A percentile compares a stretch with the other conserved stretches of the same genome.
Evolutionary conservation across 2,113 vertebrate genomes (phyloP).

Genomic region (Emberiza fucata): DNA sequence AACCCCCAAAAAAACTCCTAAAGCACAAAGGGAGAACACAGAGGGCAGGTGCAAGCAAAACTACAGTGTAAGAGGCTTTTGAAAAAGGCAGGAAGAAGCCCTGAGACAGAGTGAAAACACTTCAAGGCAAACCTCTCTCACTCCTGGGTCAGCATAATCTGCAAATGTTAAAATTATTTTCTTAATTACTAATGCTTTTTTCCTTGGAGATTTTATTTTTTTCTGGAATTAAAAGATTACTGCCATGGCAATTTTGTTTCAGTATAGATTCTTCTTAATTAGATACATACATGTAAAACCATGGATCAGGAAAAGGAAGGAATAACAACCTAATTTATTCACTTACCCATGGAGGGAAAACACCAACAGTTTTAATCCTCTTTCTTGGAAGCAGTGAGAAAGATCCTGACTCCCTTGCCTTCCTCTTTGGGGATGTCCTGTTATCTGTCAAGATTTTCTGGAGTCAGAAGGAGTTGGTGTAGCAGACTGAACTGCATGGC

Average conservation of each 20-base stretch:
- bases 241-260: background rate
- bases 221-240: background rate
- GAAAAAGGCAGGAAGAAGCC: background rate
- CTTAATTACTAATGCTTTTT: background rate
- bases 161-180: background rate
- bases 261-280: background rate
- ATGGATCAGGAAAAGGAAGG: background rate
- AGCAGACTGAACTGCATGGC: background rate
- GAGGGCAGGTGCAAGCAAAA: background rate
- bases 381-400: background rate
- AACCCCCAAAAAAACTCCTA: background rate
- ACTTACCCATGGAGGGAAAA: fast-evolving
- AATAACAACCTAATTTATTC: background rate
- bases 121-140: background rate
- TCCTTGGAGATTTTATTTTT: background rate
- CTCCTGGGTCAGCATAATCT: background rate
- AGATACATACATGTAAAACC: background rate
- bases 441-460: background rate
- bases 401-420: background rate
- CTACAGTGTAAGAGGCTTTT: background rate
- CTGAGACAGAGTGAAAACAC: background rate
- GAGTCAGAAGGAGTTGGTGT: background rate
- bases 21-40: background rate
- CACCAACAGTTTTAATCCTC: background rate
- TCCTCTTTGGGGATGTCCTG: background rate